Base-by-base conservation (phyloP, 2,888 invertebrate species). In the Xestobium rufovillosum region DNA sequence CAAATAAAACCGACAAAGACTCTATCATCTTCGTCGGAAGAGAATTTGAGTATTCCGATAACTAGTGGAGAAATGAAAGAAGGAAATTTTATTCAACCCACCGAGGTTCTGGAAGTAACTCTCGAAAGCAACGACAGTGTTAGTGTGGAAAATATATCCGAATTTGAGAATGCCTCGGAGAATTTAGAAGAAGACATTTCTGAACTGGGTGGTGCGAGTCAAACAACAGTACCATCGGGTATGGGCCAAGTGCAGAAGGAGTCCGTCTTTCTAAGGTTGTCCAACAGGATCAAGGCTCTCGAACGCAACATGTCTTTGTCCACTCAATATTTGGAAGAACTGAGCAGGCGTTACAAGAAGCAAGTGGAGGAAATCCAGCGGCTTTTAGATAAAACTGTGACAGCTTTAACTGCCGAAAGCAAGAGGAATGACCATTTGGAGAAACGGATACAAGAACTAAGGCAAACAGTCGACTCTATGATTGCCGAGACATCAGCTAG, bases 221-320 rank as follows among this genome's bases (percentile, higher is more conserved):
- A 58, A 2, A 57, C 61, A 2, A 55, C 64, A 2, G 53, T 62
- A 3, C 54, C 62, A 9, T 53, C 59, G 12, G 51, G 61, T 2
- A 58, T 62, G 4, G 63, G 65, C 2, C 61, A 64, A 46, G 60
- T 70, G 39, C 87, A 87, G 57, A 91, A 92, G 53, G 95, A 96
- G 65, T 91, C 92, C 4, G 89, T 96, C n/a, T 92, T 98, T 62
- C 77, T 97, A 59, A 75, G 96, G 48, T 75, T 98, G 39, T 91
- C 90, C 40, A 98, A 97, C 65, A 79, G 95, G 57, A 91, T 98
- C 38, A 69, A 88, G 82, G 83, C 87, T 33, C 72, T 98, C 50
- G 98, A 98, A 68, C 76, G 89, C 50, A 98, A 98, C 67, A 90
- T 98, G 81, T 94, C 95, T 9, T 72, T 98, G 26, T 95, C 94